These are phyloP conservation scores for Zenarchopterus dispar DNA, from an alignment of 2,797 vertebrate genomes.

Conservation along the genomic window DNA sequence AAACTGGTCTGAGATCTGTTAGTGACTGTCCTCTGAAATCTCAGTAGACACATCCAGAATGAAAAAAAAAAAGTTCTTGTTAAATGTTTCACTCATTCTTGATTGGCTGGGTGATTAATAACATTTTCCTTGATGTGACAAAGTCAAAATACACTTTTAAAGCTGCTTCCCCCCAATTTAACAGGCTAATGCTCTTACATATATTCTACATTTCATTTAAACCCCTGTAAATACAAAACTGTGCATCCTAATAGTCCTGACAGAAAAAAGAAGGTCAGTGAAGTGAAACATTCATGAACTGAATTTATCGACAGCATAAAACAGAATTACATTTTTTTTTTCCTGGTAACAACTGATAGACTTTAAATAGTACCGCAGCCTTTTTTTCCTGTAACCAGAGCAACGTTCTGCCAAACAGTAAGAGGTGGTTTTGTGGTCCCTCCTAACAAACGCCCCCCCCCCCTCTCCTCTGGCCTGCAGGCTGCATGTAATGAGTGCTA, in stretches of 20 bases:
- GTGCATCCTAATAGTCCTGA: conserved; percentile 1
- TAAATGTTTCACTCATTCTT: no score
- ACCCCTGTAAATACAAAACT: background rate
- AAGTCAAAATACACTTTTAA: no score
- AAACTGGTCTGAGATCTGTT: no score
- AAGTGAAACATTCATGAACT: conserved; percentile 11
- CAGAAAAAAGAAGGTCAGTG: conserved; percentile 6
- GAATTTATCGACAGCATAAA: background rate
- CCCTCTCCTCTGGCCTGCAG: conserved; percentile 51
- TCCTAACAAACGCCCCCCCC: conserved; percentile 34
- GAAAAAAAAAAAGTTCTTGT: no score
- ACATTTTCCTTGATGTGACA: no score
- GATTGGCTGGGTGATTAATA: no score
- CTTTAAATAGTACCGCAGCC: conserved; percentile 3
- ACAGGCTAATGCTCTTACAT: no score
- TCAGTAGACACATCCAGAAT: no score
- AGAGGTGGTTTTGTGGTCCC: conserved; percentile 19
- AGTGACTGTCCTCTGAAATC: no score
- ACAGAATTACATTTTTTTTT: conserved; percentile 1
- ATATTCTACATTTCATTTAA: conserved; percentile 26
- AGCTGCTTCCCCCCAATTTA: no score
- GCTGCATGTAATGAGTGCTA: conserved; percentile 58
- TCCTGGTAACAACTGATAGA: conserved; percentile 17
- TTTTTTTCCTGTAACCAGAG: conserved; percentile 26
- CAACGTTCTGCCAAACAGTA: conserved; percentile 18